Percentiles rank a stretch among this genome's conserved stretches.
These are phyloP conservation scores for Styela clava DNA, from an alignment of 23 tunicate genomes.

Conservation along the genomic window DNA sequence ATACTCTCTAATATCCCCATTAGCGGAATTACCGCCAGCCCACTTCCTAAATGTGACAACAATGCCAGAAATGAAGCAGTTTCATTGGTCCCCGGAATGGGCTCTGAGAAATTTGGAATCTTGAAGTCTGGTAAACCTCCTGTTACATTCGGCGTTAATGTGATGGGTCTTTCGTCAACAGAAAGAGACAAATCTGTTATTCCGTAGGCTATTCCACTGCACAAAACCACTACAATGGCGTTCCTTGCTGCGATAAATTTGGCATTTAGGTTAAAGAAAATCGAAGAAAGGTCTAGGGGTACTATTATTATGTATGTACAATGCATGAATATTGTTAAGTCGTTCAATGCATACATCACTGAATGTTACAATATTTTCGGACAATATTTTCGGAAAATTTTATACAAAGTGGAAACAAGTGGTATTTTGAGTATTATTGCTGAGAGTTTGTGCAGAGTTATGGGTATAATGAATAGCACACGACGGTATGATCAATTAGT, in stretches of 20 bases:
- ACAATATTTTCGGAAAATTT: no score
- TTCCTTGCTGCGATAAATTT: conserved; percentile 43
- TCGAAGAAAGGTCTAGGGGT: no score
- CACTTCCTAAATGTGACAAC: conserved; percentile 51
- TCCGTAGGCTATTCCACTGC: conserved; percentile 52
- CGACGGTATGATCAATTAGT: no score
- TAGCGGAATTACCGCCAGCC: conserved; percentile 66
- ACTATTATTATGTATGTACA: no score
- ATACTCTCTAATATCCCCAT: conserved; percentile 84
- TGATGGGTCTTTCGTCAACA: conserved; percentile 40
- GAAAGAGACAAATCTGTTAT: conserved; percentile 57
- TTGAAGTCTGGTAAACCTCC: conserved; percentile 56
- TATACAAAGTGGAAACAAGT: no score
- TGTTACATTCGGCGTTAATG: conserved; percentile 57
- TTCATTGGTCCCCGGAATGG: conserved; percentile 37
- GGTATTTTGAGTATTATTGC: no score
- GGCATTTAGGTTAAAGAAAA: background rate
- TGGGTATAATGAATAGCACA: no score
- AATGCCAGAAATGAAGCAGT: conserved; percentile 45
- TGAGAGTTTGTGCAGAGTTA: no score
- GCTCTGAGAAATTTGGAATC: conserved; percentile 39
- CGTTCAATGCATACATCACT: no score
- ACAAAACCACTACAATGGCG: conserved; percentile 53
- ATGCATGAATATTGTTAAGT: no score
- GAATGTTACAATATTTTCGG: no score